Evolutionary conservation across 2,888 invertebrate species (phyloP).

Genomic region (Epirrhoe alternata): DNA sequence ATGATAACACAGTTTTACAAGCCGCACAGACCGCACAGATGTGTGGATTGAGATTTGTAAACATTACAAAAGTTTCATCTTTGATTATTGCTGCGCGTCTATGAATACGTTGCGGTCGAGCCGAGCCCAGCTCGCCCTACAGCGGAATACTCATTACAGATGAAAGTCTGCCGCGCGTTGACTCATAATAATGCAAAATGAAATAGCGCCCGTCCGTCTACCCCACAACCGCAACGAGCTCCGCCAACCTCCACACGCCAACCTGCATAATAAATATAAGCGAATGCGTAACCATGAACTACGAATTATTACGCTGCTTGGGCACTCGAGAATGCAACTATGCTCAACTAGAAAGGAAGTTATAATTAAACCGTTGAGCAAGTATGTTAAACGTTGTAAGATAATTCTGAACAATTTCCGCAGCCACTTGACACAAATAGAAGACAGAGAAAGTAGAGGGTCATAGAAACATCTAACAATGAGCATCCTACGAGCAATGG

Average conservation of each 20-base stretch:
- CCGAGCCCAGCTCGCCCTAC: constrained; percentile 45
- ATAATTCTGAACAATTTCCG: constrained; percentile 34
- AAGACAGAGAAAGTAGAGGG: constrained; percentile 38
- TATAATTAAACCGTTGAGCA: constrained; percentile 41
- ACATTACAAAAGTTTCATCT: constrained; percentile 42
- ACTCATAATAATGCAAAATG: constrained; percentile 74
- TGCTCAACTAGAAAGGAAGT: constrained; percentile 42
- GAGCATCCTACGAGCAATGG: constrained; percentile 38
- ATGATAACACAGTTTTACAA: constrained; percentile 15
- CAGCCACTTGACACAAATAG: constrained; percentile 38
- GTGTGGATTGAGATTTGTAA: constrained; percentile 23
- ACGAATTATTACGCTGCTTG: constrained; percentile 55
- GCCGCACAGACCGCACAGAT: not conserved
- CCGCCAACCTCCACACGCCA: constrained; percentile 49
- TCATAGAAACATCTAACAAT: constrained; percentile 40
- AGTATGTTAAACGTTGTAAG: constrained; percentile 32
- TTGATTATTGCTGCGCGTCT: constrained; percentile 57
- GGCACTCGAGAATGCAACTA: constrained; percentile 44
- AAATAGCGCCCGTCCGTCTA: constrained; percentile 68
- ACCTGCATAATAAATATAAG: constrained; percentile 59
- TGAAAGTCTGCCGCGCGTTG: constrained; percentile 69
- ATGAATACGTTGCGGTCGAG: constrained; percentile 65
- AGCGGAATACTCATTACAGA: constrained; percentile 68
- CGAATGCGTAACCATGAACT: constrained; percentile 71
- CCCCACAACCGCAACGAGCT: constrained; percentile 65